Conservation (phyloP, 2,113 vertebrate genomes). For the Epinephelus fuscoguttatus region DNA sequence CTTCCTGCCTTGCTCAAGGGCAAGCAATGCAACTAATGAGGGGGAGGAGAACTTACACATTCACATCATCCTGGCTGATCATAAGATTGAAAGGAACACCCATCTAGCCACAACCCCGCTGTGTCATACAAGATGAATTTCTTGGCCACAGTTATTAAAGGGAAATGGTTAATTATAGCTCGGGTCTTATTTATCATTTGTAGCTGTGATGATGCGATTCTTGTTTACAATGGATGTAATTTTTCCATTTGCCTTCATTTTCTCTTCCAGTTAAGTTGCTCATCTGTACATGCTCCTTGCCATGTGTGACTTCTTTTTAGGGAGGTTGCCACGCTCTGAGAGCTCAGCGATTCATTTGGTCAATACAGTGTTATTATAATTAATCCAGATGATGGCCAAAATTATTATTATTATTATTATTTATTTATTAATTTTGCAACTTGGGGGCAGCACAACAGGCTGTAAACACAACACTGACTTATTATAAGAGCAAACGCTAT, state of each 20-base stretch:
- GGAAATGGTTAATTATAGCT: neutral
- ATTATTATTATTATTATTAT: too few species aligned
- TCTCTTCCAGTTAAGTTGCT: neutral
- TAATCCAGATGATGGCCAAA: too few species aligned
- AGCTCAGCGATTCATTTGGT: neutral
- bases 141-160: neutral
- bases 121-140: neutral
- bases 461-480: too few species aligned
- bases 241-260: neutral
- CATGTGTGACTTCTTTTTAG: neutral
- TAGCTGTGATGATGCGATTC: neutral
- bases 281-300: neutral
- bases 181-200: neutral
- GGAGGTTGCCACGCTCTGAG: neutral
- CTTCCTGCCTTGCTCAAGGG: conserved; percentile 53
- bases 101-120: neutral
- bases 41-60: conserved; percentile 2
- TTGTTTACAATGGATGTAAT: neutral
- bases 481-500: too few species aligned
- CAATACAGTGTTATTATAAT: neutral
- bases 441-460: too few species aligned
- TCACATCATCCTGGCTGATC: conserved; percentile 7
- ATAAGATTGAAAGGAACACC: conserved; percentile 4
- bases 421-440: too few species aligned
- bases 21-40: conserved; percentile 19